Percentiles rank a stretch among this genome's conserved stretches.
Conservation (phyloP, 1,140 invertebrate genomes). For the Dinoponera quadriceps region DNA sequence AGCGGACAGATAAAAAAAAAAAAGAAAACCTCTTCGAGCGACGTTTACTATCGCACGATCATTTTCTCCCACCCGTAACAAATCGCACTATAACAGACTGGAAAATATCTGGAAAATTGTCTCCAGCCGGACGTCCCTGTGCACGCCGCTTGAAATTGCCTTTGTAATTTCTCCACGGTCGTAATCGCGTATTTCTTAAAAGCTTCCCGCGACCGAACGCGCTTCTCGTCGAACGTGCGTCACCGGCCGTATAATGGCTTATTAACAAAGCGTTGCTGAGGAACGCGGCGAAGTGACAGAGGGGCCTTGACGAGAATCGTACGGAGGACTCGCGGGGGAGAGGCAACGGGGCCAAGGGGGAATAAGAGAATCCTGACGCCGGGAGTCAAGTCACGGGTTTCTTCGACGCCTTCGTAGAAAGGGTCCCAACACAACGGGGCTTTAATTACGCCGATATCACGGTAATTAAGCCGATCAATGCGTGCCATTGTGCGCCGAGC, state of each 20-base stretch:
- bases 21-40: neutral
- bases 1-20: neutral
- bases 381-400: constrained; percentile 75
- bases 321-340: constrained; percentile 29
- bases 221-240: constrained; percentile 61
- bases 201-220: constrained; percentile 56
- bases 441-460: constrained; percentile 85
- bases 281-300: constrained; percentile 70
- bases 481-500: constrained; percentile 77
- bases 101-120: constrained; percentile 16
- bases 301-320: constrained; percentile 54
- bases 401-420: constrained; percentile 75
- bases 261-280: constrained; percentile 74
- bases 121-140: neutral
- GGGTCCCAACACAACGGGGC: constrained; percentile 80
- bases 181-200: constrained; percentile 55
- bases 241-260: constrained; percentile 71
- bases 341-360: constrained; percentile 31
- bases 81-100: constrained; percentile 22
- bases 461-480: constrained; percentile 84
- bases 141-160: constrained; percentile 15
- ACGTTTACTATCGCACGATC: neutral
- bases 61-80: neutral
- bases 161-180: constrained; percentile 28
- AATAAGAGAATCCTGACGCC: constrained; percentile 63